A percentile compares a stretch with the other conserved stretches of the same genome.
phyloP scores from a whole-genome alignment of 2,888 invertebrate genomes.

The Endotricha flammealis region DNA sequence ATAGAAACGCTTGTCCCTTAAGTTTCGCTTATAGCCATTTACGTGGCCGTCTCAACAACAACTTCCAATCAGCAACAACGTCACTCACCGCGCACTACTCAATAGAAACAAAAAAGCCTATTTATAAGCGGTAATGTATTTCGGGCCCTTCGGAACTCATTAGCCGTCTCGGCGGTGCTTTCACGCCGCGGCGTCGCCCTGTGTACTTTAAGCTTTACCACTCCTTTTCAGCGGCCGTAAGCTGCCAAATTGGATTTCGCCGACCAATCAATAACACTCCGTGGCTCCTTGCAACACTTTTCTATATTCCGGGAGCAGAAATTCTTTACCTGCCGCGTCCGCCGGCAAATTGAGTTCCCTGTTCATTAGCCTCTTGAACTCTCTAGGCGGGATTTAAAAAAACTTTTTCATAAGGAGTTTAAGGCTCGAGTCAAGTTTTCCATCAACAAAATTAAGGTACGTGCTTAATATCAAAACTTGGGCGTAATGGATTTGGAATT shows the following conservation, averaged over 20 bases:
- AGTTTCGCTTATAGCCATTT: no score
- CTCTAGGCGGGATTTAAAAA: slow-evolving; percentile 47
- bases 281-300: slow-evolving; percentile 21
- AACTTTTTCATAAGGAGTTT: slow-evolving; percentile 62
- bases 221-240: slow-evolving; percentile 28
- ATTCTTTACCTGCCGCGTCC: slow-evolving; percentile 24
- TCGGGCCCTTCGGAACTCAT: background rate
- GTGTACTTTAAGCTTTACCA: slow-evolving; percentile 24
- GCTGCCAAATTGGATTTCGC: slow-evolving; percentile 49
- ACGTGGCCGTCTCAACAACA: no score
- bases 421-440: slow-evolving; percentile 60
- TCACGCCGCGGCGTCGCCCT: slow-evolving; percentile 1
- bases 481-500: slow-evolving; percentile 70
- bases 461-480: slow-evolving; percentile 69
- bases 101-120: slow-evolving; percentile 5
- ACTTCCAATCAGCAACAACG: no score
- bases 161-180: slow-evolving; percentile 3
- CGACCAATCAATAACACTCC: slow-evolving; percentile 45
- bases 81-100: background rate
- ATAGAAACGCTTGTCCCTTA: no score
- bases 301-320: slow-evolving; percentile 24
- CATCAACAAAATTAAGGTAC: slow-evolving; percentile 73
- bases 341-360: slow-evolving; percentile 57
- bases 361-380: slow-evolving; percentile 60
- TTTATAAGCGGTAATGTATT: slow-evolving; percentile 6